Base-by-base conservation (phyloP, 2,113 vertebrate species). In the Phoenicopterus ruber region DNA sequence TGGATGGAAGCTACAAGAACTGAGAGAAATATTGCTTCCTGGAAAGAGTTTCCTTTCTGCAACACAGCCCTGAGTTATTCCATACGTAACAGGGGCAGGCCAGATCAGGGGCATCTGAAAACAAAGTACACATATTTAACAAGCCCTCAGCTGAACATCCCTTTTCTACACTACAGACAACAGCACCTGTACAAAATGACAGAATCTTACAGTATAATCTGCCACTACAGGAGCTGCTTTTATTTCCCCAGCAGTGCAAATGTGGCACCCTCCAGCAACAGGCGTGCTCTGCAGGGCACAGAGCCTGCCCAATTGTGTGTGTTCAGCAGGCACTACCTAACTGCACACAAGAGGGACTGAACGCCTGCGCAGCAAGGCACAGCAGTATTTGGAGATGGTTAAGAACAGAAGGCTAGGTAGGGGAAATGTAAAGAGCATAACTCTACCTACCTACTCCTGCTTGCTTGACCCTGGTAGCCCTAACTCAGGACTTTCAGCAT, bases 241-340 rank as follows among this genome's bases (percentile, higher is more conserved):
- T 76, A 63, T 15, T 82, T 74, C 26, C 67, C 21, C 18, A 31
- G 11, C 15, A 57, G 7, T 16, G 13, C 38, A 40, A 54, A 34
- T 0, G 1, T 9, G 6, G 17, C 20, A 38, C 31, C 26, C 77
- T 83, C 22, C 10, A 92, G 36, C 36, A 74, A 9, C 11, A 66
- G 17, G 5, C 6, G 3, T 3, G 20, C 28, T 70, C 50, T 62
- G 18, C 49, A 21, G 10, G 9, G 14, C 66, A 40, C 7, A 77
- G 18, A 79, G 44, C 32, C 44, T 40, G 38, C 40, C 34, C 16
- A 54, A 2, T n/a, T n/a, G 1, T 0, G 1, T 4, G 4, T 2
- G 4, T 4, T 65, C 34, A 57, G 21, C 14, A 25, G 11, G 17
- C 12, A 59, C 22, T 1, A 20, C 13, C 2, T 40, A 19, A 44